Evolutionary conservation across 2,888 invertebrate genomes (phyloP).

Genomic region (Drosophila putrida): DNA sequence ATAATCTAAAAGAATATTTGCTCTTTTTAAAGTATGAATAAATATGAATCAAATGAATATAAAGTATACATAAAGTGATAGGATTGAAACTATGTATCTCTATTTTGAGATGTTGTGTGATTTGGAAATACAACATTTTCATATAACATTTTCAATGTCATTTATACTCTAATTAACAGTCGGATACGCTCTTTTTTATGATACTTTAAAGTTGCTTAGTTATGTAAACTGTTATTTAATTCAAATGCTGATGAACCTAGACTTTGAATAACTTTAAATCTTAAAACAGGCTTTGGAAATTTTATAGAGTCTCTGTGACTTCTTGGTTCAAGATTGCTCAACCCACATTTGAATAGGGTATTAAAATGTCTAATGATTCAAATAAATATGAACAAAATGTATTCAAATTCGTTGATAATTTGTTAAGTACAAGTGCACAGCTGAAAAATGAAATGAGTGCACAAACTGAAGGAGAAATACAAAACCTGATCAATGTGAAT

Average conservation of each 20-base stretch:
- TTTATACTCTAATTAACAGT: too few relatives aligned
- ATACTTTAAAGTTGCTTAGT: background rate
- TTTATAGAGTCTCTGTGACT: background rate
- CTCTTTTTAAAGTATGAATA: too few relatives aligned
- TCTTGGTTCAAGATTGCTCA: background rate
- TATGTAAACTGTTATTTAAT: background rate
- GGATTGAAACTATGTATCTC: too few relatives aligned
- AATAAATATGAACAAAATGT: constrained; percentile 8
- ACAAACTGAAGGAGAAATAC: constrained; percentile 26
- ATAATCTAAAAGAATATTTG: too few relatives aligned
- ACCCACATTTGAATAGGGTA: constrained; percentile 2
- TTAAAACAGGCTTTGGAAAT: too few relatives aligned
- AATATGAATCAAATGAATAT: too few relatives aligned
- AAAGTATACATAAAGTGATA: too few relatives aligned
- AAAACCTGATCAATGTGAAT: constrained; percentile 60
- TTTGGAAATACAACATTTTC: too few relatives aligned
- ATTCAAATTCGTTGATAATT: constrained; percentile 27
- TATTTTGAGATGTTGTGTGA: too few relatives aligned
- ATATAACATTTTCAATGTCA: too few relatives aligned
- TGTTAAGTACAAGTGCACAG: constrained; percentile 12
- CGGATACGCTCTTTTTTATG: background rate
- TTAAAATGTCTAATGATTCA: background rate
- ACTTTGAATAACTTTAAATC: too few relatives aligned
- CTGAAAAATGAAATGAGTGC: constrained; percentile 12
- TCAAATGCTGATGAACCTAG: too few relatives aligned